phyloP scores from a whole-genome alignment of 1,140 invertebrate species.

The Drosophila biarmipes region DNA sequence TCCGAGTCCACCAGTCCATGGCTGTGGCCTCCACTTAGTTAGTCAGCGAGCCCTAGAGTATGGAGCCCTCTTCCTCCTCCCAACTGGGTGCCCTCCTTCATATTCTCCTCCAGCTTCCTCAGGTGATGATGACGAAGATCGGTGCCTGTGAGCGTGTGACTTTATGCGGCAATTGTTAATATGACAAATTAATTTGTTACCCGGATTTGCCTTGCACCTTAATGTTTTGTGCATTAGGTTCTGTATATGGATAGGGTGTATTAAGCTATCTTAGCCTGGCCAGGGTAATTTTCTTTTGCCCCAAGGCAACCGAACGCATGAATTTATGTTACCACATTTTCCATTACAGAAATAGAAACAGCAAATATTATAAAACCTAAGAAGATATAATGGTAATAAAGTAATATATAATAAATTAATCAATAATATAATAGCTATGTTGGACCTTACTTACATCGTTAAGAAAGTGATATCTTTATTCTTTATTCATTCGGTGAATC shows the following conservation, averaged over 20 bases:
- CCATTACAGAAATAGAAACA: not conserved
- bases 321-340: not conserved
- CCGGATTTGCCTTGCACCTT: constrained; percentile 64
- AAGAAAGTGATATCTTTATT: no score
- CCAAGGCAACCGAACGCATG: not conserved
- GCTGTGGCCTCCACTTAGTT: constrained; percentile 57
- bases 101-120: constrained; percentile 9
- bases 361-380: not conserved
- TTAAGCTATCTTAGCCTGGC: constrained; percentile 31
- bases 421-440: no score
- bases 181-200: constrained; percentile 83
- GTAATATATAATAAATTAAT: no score
- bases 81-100: not conserved
- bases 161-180: constrained; percentile 80
- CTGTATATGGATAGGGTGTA: constrained; percentile 57
- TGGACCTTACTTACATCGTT: no score
- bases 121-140: constrained; percentile 51
- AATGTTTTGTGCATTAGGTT: constrained; percentile 32
- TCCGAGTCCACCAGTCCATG: constrained; percentile 18
- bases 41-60: constrained; percentile 46
- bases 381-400: no score
- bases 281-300: constrained; percentile 18
- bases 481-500: no score
- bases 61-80: constrained; percentile 30
- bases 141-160: constrained; percentile 68